phyloP scores from a whole-genome alignment of 2,888 invertebrate genomes.

The Nemoura dubitans region DNA sequence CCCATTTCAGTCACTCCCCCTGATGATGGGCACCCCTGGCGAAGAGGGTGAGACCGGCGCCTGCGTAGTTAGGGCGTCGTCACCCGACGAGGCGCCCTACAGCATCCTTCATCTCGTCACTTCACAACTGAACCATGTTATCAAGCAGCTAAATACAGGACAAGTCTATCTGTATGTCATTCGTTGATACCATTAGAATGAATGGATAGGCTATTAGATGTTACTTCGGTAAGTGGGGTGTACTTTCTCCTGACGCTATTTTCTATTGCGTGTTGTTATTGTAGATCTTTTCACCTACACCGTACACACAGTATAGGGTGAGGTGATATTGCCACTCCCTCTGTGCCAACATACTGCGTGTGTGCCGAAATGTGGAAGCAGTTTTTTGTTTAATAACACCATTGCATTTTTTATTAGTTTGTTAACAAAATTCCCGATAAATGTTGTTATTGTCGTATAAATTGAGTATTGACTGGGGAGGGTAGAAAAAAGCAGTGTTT shows the following conservation, averaged over 20 bases:
- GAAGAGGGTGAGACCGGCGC: not conserved
- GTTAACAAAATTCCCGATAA: no score
- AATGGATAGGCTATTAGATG: not conserved
- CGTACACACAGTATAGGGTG: not conserved
- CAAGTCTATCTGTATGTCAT: not conserved
- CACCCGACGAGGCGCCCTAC: not conserved
- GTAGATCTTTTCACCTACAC: not conserved
- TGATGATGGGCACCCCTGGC: not conserved
- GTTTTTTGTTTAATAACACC: no score
- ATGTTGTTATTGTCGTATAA: no score
- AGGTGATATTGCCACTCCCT: not conserved
- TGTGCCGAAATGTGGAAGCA: no score
- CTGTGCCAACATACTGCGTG: not conserved
- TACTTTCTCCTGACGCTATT: not conserved
- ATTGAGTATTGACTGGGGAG: no score
- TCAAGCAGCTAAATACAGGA: not conserved
- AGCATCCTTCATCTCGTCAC: not conserved
- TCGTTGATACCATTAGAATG: not conserved
- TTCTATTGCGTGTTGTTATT: not conserved
- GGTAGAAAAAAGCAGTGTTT: no score
- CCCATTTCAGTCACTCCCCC: not conserved
- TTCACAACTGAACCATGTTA: not conserved
- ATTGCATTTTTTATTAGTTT: no score
- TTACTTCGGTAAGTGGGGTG: not conserved
- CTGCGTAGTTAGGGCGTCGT: not conserved